Percentiles rank a stretch among this genome's conserved stretches.
Evolutionary conservation across 2,113 vertebrate species (phyloP).

Genomic region (Chlamydotis undulata): DNA sequence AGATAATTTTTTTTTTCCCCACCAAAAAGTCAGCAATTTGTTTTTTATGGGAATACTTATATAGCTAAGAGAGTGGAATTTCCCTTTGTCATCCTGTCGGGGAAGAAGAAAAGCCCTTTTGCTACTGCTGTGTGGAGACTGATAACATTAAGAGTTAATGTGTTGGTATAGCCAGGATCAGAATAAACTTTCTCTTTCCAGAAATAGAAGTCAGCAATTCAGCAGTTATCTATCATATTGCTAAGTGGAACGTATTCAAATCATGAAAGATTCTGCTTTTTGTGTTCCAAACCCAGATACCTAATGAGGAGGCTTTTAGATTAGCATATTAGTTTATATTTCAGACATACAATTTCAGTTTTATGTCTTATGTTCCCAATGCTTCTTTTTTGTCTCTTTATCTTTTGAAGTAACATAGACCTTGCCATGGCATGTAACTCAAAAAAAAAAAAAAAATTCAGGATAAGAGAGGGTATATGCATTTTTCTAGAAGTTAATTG

Average conservation of each 20-base stretch:
- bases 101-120: background rate
- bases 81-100: background rate
- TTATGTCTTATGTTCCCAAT: background rate
- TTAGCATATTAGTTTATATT: background rate
- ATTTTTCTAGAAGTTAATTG: background rate
- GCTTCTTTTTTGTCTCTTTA: background rate
- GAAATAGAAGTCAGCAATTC: background rate
- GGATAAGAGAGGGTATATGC: background rate
- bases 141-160: background rate
- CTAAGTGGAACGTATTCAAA: constrained; percentile 16
- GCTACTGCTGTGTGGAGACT: background rate
- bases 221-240: background rate
- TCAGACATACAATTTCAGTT: background rate
- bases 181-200: background rate
- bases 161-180: background rate
- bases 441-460: background rate
- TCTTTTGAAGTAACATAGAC: background rate
- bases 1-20: background rate
- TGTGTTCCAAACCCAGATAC: background rate
- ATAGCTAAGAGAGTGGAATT: background rate
- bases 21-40: background rate
- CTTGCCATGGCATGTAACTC: background rate
- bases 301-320: background rate
- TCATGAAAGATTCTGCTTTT: constrained; percentile 5
- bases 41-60: background rate